phyloP scores from a whole-genome alignment of 2,113 vertebrate species.

The Phycodurus eques region DNA sequence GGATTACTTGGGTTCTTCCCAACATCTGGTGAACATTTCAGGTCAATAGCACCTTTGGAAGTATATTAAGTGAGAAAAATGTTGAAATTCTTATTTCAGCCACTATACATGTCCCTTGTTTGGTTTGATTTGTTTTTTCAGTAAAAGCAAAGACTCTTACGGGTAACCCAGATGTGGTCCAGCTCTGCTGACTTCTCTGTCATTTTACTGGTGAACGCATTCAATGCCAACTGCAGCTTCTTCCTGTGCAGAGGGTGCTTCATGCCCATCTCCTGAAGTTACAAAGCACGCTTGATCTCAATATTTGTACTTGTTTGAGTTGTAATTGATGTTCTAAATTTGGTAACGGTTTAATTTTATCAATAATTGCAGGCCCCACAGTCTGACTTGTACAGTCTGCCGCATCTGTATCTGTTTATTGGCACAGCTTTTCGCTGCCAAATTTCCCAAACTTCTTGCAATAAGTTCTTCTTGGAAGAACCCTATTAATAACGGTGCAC shows the following conservation, averaged over 20 bases:
- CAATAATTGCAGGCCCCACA: not conserved
- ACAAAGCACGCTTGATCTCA: slow-evolving; percentile 10
- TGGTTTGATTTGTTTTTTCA: slow-evolving; percentile 6
- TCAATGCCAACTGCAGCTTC: slow-evolving; percentile 89
- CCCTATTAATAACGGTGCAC: not conserved
- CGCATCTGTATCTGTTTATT: not conserved
- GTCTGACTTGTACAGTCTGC: not conserved
- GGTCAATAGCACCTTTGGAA: too few species aligned
- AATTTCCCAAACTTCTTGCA: too few species aligned
- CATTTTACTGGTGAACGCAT: slow-evolving; percentile 83
- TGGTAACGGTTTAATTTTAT: not conserved
- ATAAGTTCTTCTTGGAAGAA: not conserved
- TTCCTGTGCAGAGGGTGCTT: slow-evolving; percentile 95
- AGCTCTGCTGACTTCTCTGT: slow-evolving; percentile 89
- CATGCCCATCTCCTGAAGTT: slow-evolving; percentile 87
- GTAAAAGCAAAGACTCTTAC: slow-evolving; percentile 72
- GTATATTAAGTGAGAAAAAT: too few species aligned
- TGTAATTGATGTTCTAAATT: not conserved
- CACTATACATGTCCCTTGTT: not conserved
- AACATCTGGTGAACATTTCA: too few species aligned
- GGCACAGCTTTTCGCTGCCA: too few species aligned
- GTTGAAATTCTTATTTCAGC: too few species aligned
- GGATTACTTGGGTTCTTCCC: too few species aligned
- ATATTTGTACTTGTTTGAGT: not conserved
- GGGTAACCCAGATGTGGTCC: slow-evolving; percentile 96